Evolutionary conservation across 2,888 invertebrate species (phyloP).

Genomic region (Petrolisthes manimaculis): DNA sequence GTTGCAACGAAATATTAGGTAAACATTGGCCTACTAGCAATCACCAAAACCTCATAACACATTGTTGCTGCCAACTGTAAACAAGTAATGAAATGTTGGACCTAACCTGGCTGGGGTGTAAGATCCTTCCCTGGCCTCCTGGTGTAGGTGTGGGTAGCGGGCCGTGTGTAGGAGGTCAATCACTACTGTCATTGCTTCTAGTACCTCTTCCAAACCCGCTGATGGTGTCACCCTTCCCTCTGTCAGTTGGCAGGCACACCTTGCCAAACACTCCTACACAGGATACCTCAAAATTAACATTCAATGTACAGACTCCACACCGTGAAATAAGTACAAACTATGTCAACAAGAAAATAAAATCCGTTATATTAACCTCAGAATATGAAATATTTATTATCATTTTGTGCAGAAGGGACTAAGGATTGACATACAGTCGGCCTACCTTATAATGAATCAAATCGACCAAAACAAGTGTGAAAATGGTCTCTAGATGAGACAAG

Average conservation of each 20-base stretch:
- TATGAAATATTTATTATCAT: no score
- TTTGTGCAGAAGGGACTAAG: no score
- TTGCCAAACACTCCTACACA: slow-evolving; percentile 30
- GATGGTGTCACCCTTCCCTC: slow-evolving; percentile 41
- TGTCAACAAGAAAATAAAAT: neutral
- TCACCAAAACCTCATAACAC: no score
- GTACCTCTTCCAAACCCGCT: slow-evolving; percentile 29
- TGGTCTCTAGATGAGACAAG: no score
- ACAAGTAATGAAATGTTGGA: neutral
- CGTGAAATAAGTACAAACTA: neutral
- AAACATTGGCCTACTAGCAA: no score
- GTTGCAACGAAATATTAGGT: no score
- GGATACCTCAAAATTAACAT: neutral
- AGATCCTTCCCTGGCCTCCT: slow-evolving; percentile 42
- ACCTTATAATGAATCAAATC: no score
- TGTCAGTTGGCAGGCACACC: slow-evolving; percentile 32
- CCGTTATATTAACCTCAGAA: no score
- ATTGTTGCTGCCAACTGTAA: no score
- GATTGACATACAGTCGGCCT: no score
- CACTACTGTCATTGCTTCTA: slow-evolving; percentile 41
- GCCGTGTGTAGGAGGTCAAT: slow-evolving; percentile 53
- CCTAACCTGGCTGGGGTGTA: slow-evolving; percentile 51
- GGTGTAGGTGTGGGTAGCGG: slow-evolving; percentile 48
- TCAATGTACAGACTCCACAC: neutral
- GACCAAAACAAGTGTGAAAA: no score